Evolutionary conservation across 1,140 invertebrate species (phyloP).

Genomic region (Periplaneta americana): DNA sequence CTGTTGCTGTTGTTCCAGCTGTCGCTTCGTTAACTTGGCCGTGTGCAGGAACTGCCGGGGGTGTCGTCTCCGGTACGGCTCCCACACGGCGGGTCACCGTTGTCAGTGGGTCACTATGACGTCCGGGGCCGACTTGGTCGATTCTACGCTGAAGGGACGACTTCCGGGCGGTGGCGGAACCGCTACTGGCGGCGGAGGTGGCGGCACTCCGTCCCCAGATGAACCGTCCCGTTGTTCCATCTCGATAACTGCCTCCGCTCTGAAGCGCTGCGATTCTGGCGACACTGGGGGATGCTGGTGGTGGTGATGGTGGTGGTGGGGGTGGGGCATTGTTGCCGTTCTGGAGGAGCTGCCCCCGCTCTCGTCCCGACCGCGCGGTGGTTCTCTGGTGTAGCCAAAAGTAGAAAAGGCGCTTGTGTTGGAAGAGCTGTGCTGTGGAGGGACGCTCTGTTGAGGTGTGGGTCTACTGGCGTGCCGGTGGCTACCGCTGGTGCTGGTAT

Average conservation of each 20-base stretch:
- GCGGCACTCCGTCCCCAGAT: conserved; percentile 38
- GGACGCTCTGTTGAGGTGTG: neutral
- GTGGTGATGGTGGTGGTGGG: conserved; percentile 21
- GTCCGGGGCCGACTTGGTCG: conserved; percentile 79
- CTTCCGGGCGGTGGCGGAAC: conserved; percentile 26
- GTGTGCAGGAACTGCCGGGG: conserved; percentile 34
- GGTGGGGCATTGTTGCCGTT: conserved; percentile 30
- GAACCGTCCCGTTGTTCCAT: conserved; percentile 39
- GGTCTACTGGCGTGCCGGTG: neutral
- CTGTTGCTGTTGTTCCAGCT: neutral
- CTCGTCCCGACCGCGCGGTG: conserved; percentile 31
- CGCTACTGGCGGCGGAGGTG: conserved; percentile 22
- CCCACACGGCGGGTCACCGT: conserved; percentile 41
- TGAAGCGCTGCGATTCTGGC: conserved; percentile 33
- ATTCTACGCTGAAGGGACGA: conserved; percentile 65
- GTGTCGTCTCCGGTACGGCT: conserved; percentile 49
- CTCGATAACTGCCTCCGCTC: conserved; percentile 60
- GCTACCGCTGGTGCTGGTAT: conserved; percentile 31
- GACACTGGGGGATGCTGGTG: conserved; percentile 32
- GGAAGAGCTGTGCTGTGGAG: neutral
- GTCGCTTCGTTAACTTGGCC: neutral
- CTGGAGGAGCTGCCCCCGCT: conserved; percentile 25
- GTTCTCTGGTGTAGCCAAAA: conserved; percentile 48
- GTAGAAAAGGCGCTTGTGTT: conserved; percentile 38
- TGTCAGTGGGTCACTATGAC: conserved; percentile 80